phyloP scores from a whole-genome alignment of 2,888 invertebrate genomes.

The Tolmerus cingulatus region DNA sequence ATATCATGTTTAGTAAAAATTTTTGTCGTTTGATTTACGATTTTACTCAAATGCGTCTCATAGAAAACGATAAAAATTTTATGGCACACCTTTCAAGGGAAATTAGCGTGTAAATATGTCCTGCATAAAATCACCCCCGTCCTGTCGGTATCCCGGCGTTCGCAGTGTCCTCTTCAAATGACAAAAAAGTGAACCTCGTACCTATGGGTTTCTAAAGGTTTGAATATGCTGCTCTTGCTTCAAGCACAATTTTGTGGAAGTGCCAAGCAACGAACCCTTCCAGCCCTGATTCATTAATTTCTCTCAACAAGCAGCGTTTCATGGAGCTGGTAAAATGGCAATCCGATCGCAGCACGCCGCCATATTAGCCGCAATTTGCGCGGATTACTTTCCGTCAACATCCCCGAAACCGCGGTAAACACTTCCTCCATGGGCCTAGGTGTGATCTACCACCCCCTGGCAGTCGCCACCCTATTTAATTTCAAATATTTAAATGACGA shows the following conservation, averaged over 20 bases:
- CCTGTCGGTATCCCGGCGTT: neutral
- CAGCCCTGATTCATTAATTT: neutral
- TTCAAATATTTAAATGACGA: slow-evolving; percentile 34
- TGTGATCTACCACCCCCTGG: neutral
- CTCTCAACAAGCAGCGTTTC: neutral
- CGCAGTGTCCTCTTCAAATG: neutral
- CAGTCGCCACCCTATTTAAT: neutral
- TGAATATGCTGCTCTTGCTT: neutral
- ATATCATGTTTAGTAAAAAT: slow-evolving; percentile 5
- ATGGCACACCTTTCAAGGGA: slow-evolving; percentile 41
- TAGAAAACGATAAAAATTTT: slow-evolving; percentile 39
- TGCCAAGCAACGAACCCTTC: neutral
- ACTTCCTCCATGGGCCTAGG: neutral
- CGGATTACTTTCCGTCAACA: neutral
- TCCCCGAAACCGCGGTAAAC: neutral
- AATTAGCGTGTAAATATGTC: slow-evolving; percentile 47
- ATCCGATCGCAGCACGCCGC: neutral
- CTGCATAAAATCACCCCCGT: neutral
- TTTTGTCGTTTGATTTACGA: slow-evolving; percentile 4
- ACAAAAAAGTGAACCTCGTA: neutral
- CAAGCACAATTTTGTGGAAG: neutral
- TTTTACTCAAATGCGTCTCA: neutral
- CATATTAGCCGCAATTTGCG: neutral
- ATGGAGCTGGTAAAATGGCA: neutral
- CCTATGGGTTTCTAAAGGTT: neutral